Evolutionary conservation across 2,888 invertebrate genomes (phyloP), one percentile per base, ranked within the genome.

Genomic region (Epistrophe grossulariae): DNA sequence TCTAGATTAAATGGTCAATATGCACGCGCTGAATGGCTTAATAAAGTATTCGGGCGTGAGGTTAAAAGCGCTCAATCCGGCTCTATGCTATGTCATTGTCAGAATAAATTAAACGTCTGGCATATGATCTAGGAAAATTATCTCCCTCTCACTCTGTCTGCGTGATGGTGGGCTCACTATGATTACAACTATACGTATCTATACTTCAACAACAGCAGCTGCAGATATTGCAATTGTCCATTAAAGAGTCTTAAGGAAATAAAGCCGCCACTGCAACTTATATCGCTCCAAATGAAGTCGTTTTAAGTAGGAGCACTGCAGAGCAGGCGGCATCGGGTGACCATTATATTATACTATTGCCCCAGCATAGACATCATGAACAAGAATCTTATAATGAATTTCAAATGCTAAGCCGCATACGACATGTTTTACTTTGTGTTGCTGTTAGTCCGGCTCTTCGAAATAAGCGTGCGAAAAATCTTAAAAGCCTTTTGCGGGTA

Each of bases 401-500:
- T 82, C 64, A 82, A 85, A 85, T 81, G 68, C 71, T 60, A 81
- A 70, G 78, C 82, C 70, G 85, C 82, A 73, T 78, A 82, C 77
- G 74, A 82, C 85, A 84, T 82, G 62, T 82, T 85, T 82, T 73
- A 77, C 81, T 68, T 81, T 68, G 81, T 85, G 15, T 40, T 2
- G 24, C 62, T 62, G 7, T 84, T 48, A 19, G 43, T 31, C 60
- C 71, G 68, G 68, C 66, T 79, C 71, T 79, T 71, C 59, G 74
- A 35, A 84, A 80, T 78, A 62, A 85, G 82, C 85, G 85, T 85
- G 85, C 85, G 85, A 85, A 85, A 85, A 78, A 78, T 85, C 78
- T 85, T 74, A 79, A 85, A 50, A 82, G 81, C 50, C 76, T 72
- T 77, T 77, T 13, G 70, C 60, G 62, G 31, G 15, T 48, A n/a